Percentiles rank a stretch among this genome's conserved stretches.
phyloP scores from a whole-genome alignment of 2,797 vertebrate species.

The Steatocranus sp. region DNA sequence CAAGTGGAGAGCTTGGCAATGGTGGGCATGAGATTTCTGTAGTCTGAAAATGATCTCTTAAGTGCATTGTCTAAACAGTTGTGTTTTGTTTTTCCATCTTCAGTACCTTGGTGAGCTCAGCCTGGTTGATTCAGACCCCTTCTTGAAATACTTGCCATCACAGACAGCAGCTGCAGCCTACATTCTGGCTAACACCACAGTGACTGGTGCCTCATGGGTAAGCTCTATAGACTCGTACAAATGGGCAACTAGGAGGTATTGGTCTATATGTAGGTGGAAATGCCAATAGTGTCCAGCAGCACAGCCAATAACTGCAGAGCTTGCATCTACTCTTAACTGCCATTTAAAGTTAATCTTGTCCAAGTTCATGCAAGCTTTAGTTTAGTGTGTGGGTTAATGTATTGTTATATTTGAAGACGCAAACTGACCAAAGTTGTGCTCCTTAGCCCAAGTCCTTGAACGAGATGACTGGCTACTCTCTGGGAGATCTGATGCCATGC shows the following conservation, averaged over 20 bases:
- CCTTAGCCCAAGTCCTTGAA: constrained; percentile 79
- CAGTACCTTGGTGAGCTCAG: constrained; percentile 95
- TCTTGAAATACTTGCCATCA: constrained; percentile 93
- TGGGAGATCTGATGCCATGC: constrained; percentile 88
- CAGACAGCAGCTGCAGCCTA: constrained; percentile 88
- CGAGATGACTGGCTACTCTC: constrained; percentile 81
- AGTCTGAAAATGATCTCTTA: not conserved
- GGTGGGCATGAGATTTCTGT: constrained; percentile 71
- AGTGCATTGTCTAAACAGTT: not conserved
- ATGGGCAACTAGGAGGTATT: not conserved
- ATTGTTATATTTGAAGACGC: not conserved
- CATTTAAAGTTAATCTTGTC: fast-evolving
- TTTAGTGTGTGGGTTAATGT: fast-evolving
- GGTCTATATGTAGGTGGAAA: not conserved
- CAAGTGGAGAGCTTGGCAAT: constrained; percentile 88
- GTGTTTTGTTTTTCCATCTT: fast-evolving
- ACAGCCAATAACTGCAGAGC: not conserved
- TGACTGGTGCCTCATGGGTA: constrained; percentile 82
- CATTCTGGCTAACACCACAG: constrained; percentile 80
- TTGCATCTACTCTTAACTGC: not conserved
- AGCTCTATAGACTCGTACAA: not conserved
- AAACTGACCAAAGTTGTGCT: not conserved
- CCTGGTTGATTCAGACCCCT: constrained; percentile 91
- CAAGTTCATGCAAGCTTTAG: fast-evolving
- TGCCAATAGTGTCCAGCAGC: not conserved